phyloP scores from a whole-genome alignment of 37 sponge, comb jelly and placozoan species.

The Cladorhizidae sp. region DNA sequence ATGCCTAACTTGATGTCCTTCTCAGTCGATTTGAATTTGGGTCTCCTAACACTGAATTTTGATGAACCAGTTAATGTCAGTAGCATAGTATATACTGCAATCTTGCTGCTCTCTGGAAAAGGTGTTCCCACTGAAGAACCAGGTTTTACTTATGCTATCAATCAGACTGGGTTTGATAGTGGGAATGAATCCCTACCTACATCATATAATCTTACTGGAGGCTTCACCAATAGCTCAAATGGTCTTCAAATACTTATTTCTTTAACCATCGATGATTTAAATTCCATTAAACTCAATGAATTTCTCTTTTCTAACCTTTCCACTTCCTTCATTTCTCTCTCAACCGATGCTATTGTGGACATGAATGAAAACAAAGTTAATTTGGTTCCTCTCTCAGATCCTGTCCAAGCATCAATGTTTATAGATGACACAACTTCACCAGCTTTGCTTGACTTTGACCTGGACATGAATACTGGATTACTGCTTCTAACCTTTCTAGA shows the following conservation, averaged over 20 bases:
- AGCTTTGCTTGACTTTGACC: slow-evolving; percentile 68
- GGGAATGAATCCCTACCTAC: neutral
- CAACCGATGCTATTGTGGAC: slow-evolving; percentile 57
- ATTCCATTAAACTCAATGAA: slow-evolving; percentile 70
- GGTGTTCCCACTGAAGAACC: neutral
- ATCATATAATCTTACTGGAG: slow-evolving; percentile 68
- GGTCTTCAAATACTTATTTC: slow-evolving; percentile 58
- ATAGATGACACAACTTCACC: slow-evolving; percentile 83
- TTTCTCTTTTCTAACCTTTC: slow-evolving; percentile 37
- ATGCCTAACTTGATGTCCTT: slow-evolving; percentile 64
- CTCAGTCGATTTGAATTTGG: slow-evolving; percentile 76
- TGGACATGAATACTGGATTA: slow-evolving; percentile 86
- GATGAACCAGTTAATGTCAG: slow-evolving; percentile 83
- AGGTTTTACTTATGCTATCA: neutral
- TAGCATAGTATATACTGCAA: slow-evolving; percentile 48
- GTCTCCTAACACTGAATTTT: slow-evolving; percentile 67
- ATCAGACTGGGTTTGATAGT: neutral
- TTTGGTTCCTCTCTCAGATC: slow-evolving; percentile 19
- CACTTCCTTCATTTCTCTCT: slow-evolving; percentile 70
- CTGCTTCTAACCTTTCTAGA: slow-evolving; percentile 78
- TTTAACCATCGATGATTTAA: slow-evolving; percentile 76
- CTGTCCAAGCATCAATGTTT: slow-evolving; percentile 58
- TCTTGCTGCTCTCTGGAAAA: slow-evolving; percentile 63
- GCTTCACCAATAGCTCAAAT: slow-evolving; percentile 79
- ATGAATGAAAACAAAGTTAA: slow-evolving; percentile 72